Conservation (phyloP, 2,113 vertebrate species). For the Orthonyx spaldingii region DNA sequence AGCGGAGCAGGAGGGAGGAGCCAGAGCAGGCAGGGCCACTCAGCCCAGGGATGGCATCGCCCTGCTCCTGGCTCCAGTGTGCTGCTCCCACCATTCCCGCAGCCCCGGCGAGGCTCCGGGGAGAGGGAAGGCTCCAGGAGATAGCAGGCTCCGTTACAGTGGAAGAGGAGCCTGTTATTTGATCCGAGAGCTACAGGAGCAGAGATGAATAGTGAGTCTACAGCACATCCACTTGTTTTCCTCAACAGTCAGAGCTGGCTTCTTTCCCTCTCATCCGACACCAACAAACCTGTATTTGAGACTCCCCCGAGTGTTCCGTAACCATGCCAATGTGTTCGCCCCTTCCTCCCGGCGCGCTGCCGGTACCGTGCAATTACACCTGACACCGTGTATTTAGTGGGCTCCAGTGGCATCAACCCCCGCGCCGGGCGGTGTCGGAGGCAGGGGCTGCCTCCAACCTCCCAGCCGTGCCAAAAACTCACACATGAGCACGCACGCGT, state of each 20-base stretch:
- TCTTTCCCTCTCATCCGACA: conserved; percentile 53
- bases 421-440: background rate
- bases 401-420: conserved; percentile 51
- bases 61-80: background rate
- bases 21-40: background rate
- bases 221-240: conserved; percentile 46
- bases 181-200: conserved; percentile 36
- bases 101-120: background rate
- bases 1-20: background rate
- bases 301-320: conserved; percentile 67
- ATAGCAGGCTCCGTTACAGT: conserved; percentile 3
- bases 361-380: conserved; percentile 71
- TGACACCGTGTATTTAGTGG: conserved; percentile 70
- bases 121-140: background rate
- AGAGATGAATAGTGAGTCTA: conserved; percentile 10
- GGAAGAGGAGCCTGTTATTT: background rate
- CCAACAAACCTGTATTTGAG: conserved; percentile 65
- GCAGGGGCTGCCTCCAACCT: background rate
- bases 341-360: conserved; percentile 59
- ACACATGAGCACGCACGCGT: accelerated
- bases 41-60: background rate
- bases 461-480: background rate
- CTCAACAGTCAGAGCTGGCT: conserved; percentile 68
- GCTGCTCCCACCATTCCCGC: background rate
- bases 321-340: conserved; percentile 59